Base-by-base conservation (phyloP, 2,113 vertebrate genomes). In the Protobothrops mucrosquamatus region DNA sequence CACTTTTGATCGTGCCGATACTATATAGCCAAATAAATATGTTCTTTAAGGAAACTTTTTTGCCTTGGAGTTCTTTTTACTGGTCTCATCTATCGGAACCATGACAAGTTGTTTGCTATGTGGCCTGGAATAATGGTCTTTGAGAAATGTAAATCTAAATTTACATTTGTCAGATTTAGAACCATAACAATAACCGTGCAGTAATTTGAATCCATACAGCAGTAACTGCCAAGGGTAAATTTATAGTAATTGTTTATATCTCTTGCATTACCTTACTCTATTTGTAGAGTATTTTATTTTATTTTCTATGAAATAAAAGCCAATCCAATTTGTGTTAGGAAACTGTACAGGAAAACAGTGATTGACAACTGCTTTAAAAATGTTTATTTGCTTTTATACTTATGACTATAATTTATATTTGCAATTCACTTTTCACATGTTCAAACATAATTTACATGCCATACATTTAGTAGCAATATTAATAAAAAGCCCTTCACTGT, bases 401-500 rank as follows among this genome's bases (percentile, higher is more conserved):
- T 56, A 51, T 1, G 2, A 39, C 12, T 85, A 46, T 55, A 89
- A 89, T 90, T 93, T 93, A 74, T 56, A 59, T 93, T 89, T 93
- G 88, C 74, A 93, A 61, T 85, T 93, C 3, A 48, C 87, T 48
- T 92, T 23, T 91, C 89, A 52, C 48, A 48, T 89, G 29, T 10
- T 85, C 91, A 61, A 91, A n/a, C 48, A 93, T 69, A 52, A 93
- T 52, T 43, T 91, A 14, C 93, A 14, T 43, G 26, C 39, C 61
- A 23, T 29, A 88, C 94, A 94, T 94, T 91, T 91, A 39, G 54
- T 81, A 46, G 51, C 85, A 91, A 59, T 93, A 92, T 93, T 94
- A 8, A 92, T 93, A 93, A 96, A 96, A 69, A 26, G 34, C 57
- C 85, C 46, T 39, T 96, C 92, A 93, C 89, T 89, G 91, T 20